phyloP scores from a whole-genome alignment of 1,140 invertebrate genomes.

The Marisa cornuarietis region DNA sequence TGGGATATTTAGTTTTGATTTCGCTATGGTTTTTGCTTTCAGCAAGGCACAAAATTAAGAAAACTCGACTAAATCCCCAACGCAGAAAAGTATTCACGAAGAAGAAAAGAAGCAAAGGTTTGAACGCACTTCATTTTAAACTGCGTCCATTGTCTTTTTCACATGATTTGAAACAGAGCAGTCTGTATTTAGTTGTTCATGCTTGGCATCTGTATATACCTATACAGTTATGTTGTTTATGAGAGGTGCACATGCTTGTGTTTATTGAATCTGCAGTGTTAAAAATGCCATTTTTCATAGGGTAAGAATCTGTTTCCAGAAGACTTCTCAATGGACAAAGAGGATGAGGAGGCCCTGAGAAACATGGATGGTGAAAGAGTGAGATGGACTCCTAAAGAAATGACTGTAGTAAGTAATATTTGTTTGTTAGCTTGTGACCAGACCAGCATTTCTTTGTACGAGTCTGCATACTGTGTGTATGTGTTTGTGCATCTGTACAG shows the following conservation, averaged over 20 bases:
- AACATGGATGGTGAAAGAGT: not conserved
- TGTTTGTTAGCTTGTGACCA: not conserved
- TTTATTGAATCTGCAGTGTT: not conserved
- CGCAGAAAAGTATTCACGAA: too few species aligned
- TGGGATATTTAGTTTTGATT: too few species aligned
- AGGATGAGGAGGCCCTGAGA: not conserved
- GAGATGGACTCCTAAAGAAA: not conserved
- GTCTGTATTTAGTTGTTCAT: too few species aligned
- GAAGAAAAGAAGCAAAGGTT: too few species aligned
- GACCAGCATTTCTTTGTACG: not conserved
- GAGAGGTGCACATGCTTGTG: not conserved
- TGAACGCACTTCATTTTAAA: too few species aligned
- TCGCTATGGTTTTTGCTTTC: too few species aligned
- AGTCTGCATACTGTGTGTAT: not conserved
- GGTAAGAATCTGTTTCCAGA: too few species aligned
- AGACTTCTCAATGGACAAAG: not conserved
- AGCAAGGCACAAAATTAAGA: too few species aligned
- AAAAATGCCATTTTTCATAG: too few species aligned
- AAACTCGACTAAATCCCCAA: too few species aligned
- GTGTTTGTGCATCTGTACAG: not conserved
- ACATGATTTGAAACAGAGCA: too few species aligned
- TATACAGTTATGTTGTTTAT: not conserved
- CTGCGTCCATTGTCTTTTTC: too few species aligned
- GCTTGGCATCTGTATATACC: not conserved
- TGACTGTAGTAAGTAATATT: slow-evolving; percentile 2